Conservation (phyloP, 2,797 vertebrate species). For the Gila robusta region DNA sequence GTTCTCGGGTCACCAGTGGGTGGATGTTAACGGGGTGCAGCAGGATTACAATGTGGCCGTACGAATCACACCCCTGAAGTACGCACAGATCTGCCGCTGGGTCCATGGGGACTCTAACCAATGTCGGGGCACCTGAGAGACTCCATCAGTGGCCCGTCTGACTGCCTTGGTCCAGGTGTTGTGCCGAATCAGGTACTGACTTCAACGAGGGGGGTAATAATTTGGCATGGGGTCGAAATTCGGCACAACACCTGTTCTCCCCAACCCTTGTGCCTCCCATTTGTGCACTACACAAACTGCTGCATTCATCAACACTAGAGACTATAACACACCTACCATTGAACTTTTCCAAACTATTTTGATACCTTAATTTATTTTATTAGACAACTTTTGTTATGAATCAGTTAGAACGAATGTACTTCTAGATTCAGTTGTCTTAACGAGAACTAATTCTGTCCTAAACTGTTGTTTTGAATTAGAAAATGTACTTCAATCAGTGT, state of each 20-base stretch:
- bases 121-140: slow-evolving; percentile 82
- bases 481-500: slow-evolving; percentile 45
- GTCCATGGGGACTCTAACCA: slow-evolving; percentile 86
- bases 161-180: slow-evolving; percentile 59
- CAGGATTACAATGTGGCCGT: slow-evolving; percentile 98
- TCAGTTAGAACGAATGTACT: slow-evolving; percentile 27
- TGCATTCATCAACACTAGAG: slow-evolving; percentile 15
- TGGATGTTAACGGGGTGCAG: slow-evolving; percentile 87
- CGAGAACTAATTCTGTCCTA: slow-evolving; percentile 24
- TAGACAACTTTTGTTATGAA: slow-evolving; percentile 21
- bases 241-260: background rate
- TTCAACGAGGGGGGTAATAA: no score
- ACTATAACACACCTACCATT: background rate
- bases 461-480: slow-evolving; percentile 12
- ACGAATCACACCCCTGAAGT: slow-evolving; percentile 95
- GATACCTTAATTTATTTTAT: slow-evolving; percentile 46
- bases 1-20: slow-evolving; percentile 95
- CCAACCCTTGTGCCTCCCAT: slow-evolving; percentile 58
- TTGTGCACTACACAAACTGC: slow-evolving; percentile 39
- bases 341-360: slow-evolving; percentile 38
- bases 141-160: slow-evolving; percentile 53
- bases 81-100: slow-evolving; percentile 97
- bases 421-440: slow-evolving; percentile 36
- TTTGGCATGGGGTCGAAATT: no score
- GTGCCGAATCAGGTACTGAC: no score